A percentile compares a stretch with the other conserved stretches of the same genome.
Conservation (phyloP, 2,888 invertebrate species). For the Drosophila mayaguana region DNA sequence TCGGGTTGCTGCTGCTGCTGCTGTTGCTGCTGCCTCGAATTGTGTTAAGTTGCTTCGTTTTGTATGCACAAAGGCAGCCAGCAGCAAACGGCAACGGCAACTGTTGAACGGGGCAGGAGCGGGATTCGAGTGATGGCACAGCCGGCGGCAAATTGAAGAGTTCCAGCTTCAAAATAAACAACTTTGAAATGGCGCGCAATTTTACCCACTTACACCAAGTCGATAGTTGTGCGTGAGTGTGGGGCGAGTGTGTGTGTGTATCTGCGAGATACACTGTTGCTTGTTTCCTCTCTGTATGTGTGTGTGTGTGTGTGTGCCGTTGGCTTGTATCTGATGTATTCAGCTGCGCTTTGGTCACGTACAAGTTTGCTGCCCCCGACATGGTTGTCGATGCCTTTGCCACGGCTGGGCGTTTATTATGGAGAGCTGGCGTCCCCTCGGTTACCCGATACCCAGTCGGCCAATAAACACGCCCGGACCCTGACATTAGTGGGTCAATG, state of each 20-base stretch:
- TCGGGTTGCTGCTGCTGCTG: constrained; percentile 10
- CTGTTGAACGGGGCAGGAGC: constrained; percentile 11
- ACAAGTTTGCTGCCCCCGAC: constrained; percentile 65
- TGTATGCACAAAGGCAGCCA: constrained; percentile 68
- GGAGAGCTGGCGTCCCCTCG: constrained; percentile 22
- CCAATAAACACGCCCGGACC: constrained; percentile 27
- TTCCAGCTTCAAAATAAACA: constrained; percentile 69
- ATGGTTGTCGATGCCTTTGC: constrained; percentile 63
- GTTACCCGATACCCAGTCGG: constrained; percentile 39
- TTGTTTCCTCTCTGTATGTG: constrained; percentile 15
- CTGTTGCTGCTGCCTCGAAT: constrained; percentile 55
- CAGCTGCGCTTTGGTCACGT: constrained; percentile 76
- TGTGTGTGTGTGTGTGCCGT: constrained; percentile 25
- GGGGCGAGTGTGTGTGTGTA: constrained; percentile 29
- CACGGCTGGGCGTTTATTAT: constrained; percentile 52
- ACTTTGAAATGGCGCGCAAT: constrained; percentile 79
- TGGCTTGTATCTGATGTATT: constrained; percentile 36
- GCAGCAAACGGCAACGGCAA: constrained; percentile 12
- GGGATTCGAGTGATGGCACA: constrained; percentile 6
- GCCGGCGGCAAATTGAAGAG: constrained; percentile 52
- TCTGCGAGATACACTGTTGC: constrained; percentile 49
- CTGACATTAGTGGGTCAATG: constrained; percentile 58
- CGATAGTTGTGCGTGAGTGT: constrained; percentile 15
- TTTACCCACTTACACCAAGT: constrained; percentile 49
- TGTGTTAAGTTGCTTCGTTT: constrained; percentile 74